Conservation (phyloP, 2,888 invertebrate genomes). For the Pediacus dermestoides region DNA sequence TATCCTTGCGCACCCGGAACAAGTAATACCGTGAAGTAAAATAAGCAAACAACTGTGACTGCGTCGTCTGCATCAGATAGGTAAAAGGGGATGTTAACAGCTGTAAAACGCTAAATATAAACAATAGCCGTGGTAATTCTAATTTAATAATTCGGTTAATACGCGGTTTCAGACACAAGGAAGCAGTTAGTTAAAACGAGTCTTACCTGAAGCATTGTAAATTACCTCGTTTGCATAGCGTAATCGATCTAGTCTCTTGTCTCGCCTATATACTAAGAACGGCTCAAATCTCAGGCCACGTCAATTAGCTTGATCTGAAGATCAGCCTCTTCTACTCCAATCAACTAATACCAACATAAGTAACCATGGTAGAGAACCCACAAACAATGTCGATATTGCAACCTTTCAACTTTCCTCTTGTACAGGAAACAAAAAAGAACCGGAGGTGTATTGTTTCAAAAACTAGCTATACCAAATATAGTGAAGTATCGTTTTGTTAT, state of each 20-base stretch:
- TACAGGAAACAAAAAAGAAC: no score
- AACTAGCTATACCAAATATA: no score
- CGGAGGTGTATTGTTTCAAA: no score
- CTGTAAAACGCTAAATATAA: no score
- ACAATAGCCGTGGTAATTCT: no score
- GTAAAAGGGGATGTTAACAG: no score
- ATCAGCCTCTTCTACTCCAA: slow-evolving; percentile 6
- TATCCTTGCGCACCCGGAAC: no score
- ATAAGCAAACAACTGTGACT: no score
- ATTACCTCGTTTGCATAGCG: slow-evolving; percentile 7
- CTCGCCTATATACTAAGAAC: not conserved
- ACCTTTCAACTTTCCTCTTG: not conserved
- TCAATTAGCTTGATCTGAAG: slow-evolving; percentile 8
- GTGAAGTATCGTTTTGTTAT: no score
- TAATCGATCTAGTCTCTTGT: slow-evolving; percentile 6
- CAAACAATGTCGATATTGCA: not conserved
- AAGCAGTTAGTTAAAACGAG: slow-evolving; percentile 8
- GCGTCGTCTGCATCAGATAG: no score
- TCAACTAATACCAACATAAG: slow-evolving; percentile 8
- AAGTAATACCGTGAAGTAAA: no score
- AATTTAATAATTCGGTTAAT: slow-evolving; percentile 6
- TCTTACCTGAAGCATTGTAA: slow-evolving; percentile 9
- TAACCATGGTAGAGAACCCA: slow-evolving; percentile 1
- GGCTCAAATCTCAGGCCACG: slow-evolving; percentile 8
- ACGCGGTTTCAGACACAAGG: slow-evolving; percentile 6